A percentile compares a stretch with the other conserved stretches of the same genome.
phyloP scores from a whole-genome alignment of 2,888 invertebrate species.

The Adelphocoris suturalis region DNA sequence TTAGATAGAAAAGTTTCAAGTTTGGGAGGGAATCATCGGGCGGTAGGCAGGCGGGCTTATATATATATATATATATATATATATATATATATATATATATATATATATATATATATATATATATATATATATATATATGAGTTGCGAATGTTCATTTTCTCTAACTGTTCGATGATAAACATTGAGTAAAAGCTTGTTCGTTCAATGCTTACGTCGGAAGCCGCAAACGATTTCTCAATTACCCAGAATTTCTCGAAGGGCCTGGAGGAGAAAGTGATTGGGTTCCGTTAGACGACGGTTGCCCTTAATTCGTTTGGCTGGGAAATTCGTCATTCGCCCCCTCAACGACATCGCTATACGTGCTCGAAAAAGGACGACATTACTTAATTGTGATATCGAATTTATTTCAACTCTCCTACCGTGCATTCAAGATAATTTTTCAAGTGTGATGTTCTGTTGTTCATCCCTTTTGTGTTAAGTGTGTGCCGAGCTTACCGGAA shows the following conservation, averaged over 20 bases:
- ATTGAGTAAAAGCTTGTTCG: too few species aligned
- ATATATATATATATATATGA: too few species aligned
- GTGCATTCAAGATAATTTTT: not conserved
- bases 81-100: too few species aligned
- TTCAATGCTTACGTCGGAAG: too few species aligned
- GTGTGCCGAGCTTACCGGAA: not conserved
- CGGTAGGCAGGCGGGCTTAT: too few species aligned
- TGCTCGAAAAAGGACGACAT: not conserved
- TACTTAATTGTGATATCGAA: too few species aligned
- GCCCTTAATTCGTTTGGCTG: not conserved
- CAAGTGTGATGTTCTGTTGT: not conserved
- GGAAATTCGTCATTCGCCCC: conserved; percentile 1
- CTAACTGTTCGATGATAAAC: too few species aligned
- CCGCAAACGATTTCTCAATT: not conserved
- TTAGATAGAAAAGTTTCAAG: too few species aligned
- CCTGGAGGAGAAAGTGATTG: conserved; percentile 50
- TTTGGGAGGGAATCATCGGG: too few species aligned
- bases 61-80: too few species aligned
- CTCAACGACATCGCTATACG: not conserved
- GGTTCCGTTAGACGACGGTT: conserved; percentile 41
- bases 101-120: too few species aligned
- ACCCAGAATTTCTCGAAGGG: conserved; percentile 38
- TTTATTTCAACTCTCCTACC: not conserved
- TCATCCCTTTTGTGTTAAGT: not conserved
- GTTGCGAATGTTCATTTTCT: too few species aligned